Conservation (phyloP, 2,113 vertebrate genomes). For the Hassar affinis region DNA sequence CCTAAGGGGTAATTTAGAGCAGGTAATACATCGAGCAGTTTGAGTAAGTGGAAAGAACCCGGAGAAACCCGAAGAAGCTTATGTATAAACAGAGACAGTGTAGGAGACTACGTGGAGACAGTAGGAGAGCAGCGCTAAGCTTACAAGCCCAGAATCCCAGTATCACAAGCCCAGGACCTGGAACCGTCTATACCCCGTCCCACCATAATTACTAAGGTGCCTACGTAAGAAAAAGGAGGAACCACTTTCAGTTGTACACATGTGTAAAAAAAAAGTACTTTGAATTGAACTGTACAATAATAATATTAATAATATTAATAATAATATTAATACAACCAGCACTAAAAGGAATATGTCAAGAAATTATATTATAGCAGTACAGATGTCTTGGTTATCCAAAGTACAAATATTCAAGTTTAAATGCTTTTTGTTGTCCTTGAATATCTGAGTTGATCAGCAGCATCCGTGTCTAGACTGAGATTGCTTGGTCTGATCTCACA, state of each 20-base stretch:
- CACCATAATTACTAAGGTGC: too few species aligned
- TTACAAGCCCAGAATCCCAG: background rate
- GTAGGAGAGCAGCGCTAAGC: too few species aligned
- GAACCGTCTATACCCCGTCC: too few species aligned
- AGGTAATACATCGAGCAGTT: too few species aligned
- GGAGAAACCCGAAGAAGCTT: background rate
- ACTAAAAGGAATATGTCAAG: conserved; percentile 20
- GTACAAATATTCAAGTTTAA: conserved; percentile 53
- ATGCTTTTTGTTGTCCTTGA: conserved; percentile 13
- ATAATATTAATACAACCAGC: background rate
- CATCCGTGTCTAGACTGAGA: conserved; percentile 25
- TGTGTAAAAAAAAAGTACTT: too few species aligned
- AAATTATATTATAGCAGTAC: background rate
- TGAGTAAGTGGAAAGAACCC: background rate
- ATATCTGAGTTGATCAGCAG: conserved; percentile 39
- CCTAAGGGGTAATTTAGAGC: background rate
- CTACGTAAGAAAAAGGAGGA: too few species aligned
- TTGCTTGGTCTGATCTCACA: conserved; percentile 38
- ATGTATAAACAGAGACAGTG: background rate
- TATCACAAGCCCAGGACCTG: too few species aligned
- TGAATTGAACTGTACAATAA: conserved; percentile 9
- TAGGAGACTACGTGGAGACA: too few species aligned
- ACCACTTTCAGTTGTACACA: conserved; percentile 40
- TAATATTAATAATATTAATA: too few species aligned
- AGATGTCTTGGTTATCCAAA: conserved; percentile 22